Evolutionary conservation across 1,140 invertebrate genomes (phyloP), one percentile per base, ranked within the genome.

Genomic region (Vollenhovia emeryi): DNA sequence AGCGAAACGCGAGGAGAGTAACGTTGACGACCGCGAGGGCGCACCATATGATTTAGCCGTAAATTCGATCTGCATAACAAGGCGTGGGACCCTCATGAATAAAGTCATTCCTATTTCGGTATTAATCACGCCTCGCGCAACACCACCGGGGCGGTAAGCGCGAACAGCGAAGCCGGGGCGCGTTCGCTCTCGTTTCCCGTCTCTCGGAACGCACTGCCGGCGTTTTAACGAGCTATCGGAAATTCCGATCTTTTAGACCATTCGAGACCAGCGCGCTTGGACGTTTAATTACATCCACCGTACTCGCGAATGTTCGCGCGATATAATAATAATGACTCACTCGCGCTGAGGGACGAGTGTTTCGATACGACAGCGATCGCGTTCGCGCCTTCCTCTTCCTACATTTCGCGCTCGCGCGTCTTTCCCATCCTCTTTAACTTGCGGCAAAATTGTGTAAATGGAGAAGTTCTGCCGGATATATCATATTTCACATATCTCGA

Each of bases 11-110:
- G 80, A 75, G 62, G 24, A 71, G 50, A 43, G 66, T 82, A 82
- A 76, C 78, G 68, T 86, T 85, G 88, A 69, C 85, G 79, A 89
- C 40, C 59, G 75, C 62, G 69, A 69, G 60, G 86, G 48, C n/a
- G 33, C 80, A 68, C 71, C 91, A 85, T 87, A 86, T 86, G 88
- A 91, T 92, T 91, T 88, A 86, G 86, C 85, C 84, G 84, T 90
- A 91, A 91, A 92, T 91, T 90, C 76, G 74, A 92, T 92, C 88
- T 89, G 88, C 90, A 92, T 92, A 92, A 92, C 90, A 87, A 91
- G 86, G 73, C 82, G 84, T 21, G 27, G 71, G 74, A 0, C 60
- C 64, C 82, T 89, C 87, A 90, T 90, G 91, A 92, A 91, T 92
- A 90, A 89, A 91, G 85, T 92, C 89, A 91, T 90, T 91, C 88